Evolutionary conservation across 2,797 vertebrate species (phyloP).

Genomic region (Jordanella pulchra): DNA sequence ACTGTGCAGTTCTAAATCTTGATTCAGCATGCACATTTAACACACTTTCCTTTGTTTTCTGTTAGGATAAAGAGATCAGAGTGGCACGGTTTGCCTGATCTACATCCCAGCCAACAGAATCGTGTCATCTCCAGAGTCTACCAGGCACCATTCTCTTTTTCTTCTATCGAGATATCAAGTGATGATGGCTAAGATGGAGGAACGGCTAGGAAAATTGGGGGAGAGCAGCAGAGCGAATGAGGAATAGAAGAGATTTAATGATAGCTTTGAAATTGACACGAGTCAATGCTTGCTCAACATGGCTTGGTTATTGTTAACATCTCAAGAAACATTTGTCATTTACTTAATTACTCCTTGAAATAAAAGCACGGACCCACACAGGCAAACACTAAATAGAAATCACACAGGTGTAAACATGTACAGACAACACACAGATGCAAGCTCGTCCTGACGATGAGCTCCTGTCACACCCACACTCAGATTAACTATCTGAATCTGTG

Average conservation of each 20-base stretch:
- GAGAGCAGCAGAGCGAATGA: constrained; percentile 3
- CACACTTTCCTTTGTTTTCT: constrained; percentile 27
- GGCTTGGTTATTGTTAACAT: constrained; percentile 44
- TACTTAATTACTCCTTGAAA: constrained; percentile 31
- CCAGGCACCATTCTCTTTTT: constrained; percentile 32
- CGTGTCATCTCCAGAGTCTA: constrained; percentile 46
- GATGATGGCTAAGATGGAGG: constrained; percentile 38
- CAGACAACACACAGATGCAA: constrained; percentile 13
- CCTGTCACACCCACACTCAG: constrained; percentile 65
- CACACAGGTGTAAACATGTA: constrained; percentile 39
- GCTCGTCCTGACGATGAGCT: constrained; percentile 25
- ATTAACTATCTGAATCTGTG: constrained; percentile 64
- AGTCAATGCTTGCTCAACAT: constrained; percentile 15
- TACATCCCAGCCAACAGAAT: constrained; percentile 51
- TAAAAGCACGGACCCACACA: constrained; percentile 14
- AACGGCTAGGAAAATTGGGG: constrained; percentile 11
- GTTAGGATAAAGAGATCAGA: constrained; percentile 57
- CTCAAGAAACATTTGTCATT: constrained; percentile 41
- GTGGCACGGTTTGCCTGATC: constrained; percentile 46
- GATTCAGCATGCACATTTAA: constrained; percentile 32
- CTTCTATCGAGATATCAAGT: constrained; percentile 50
- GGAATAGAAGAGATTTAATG: constrained; percentile 44
- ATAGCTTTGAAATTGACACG: constrained; percentile 31
- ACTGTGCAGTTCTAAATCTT: constrained; percentile 15
- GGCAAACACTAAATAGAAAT: constrained; percentile 1